These are phyloP conservation scores for Perizoma flavofasciatum DNA, from an alignment of 2,888 invertebrate species.

Conservation along the genomic window DNA sequence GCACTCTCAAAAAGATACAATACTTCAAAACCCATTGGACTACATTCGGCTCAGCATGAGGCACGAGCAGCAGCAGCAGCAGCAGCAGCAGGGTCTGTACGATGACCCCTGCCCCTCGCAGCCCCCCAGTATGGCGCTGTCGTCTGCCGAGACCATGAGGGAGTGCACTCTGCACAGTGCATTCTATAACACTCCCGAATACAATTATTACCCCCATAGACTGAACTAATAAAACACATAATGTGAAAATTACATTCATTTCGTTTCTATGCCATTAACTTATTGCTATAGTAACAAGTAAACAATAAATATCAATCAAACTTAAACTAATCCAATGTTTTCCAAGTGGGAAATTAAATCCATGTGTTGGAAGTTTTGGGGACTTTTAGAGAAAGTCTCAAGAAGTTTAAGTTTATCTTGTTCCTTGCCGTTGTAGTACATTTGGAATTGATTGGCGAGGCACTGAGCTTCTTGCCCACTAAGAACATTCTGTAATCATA, in stretches of 20 bases:
- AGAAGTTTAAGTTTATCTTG: conserved; percentile 85
- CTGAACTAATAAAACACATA: conserved; percentile 49
- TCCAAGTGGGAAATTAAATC: conserved; percentile 91
- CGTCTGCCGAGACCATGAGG: too few species aligned
- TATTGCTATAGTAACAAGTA: conserved; percentile 1
- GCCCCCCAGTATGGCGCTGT: background rate
- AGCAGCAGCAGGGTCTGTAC: conserved; percentile 1
- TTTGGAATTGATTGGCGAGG: conserved; percentile 92
- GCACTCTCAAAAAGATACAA: conserved; percentile 27
- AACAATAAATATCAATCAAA: background rate
- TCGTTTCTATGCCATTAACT: background rate
- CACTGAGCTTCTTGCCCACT: conserved; percentile 92
- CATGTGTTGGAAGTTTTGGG: conserved; percentile 91
- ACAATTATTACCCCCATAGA: conserved; percentile 67
- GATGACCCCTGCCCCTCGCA: background rate
- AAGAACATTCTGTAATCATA: conserved; percentile 83
- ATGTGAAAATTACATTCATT: conserved; percentile 4
- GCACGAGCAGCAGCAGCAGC: background rate
- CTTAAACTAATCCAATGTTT: conserved; percentile 75
- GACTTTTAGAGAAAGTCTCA: conserved; percentile 87
- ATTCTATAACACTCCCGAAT: conserved; percentile 61
- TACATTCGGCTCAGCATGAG: conserved; percentile 43
- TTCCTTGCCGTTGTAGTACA: conserved; percentile 90
- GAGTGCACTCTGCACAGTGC: background rate
- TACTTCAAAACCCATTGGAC: conserved; percentile 53